Evolutionary conservation across 64 coral and sea anemone species (phyloP).

Genomic region (Pocillopora verrucosa): DNA sequence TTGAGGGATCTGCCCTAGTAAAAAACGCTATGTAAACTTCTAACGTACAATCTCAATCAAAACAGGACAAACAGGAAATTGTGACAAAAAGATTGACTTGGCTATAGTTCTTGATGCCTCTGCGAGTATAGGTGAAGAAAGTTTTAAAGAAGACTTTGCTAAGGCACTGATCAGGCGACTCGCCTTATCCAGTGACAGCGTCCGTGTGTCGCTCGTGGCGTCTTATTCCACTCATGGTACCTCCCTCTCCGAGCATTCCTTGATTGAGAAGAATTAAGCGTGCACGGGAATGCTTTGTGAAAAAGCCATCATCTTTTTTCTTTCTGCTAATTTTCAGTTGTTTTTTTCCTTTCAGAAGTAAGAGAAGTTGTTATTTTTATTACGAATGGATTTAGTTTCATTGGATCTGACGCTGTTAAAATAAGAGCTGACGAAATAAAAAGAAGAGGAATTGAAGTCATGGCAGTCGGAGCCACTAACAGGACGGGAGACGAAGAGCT

Average conservation of each 20-base stretch:
- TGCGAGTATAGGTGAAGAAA: constrained; percentile 68
- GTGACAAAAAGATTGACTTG: constrained; percentile 77
- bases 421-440: background rate
- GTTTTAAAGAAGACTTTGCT: constrained; percentile 59
- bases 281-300: too few relatives aligned
- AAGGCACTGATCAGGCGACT: constrained; percentile 30
- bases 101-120: constrained; percentile 74
- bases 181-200: constrained; percentile 12
- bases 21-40: too few relatives aligned
- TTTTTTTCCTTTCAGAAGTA: background rate
- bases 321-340: background rate
- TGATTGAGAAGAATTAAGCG: too few relatives aligned
- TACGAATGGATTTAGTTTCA: background rate
- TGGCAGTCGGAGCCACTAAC: background rate
- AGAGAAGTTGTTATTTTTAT: background rate
- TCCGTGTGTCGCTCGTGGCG: constrained; percentile 28
- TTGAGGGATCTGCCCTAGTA: too few relatives aligned
- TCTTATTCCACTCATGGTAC: background rate
- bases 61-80: constrained; percentile 27
- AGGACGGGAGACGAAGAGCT: background rate
- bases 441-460: background rate
- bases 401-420: background rate
- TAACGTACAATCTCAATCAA: too few relatives aligned
- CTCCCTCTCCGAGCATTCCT: too few relatives aligned
- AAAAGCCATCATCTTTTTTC: too few relatives aligned